Evolutionary conservation across 2,888 invertebrate species (phyloP).

Genomic region (Entomobrya multifasciata): DNA sequence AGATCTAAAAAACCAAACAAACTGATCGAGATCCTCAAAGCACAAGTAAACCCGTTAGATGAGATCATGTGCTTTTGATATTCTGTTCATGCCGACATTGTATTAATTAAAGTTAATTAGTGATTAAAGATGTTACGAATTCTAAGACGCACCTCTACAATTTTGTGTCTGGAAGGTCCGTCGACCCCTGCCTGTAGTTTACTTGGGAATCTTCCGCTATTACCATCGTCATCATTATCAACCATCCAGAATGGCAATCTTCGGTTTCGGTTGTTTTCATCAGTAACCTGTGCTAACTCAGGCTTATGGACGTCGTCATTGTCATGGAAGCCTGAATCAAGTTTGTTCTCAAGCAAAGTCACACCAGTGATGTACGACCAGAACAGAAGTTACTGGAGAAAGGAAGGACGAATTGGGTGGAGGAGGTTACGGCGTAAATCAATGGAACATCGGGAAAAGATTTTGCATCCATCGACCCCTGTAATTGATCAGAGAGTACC

Average conservation of each 20-base stretch:
- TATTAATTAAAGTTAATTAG: too few species aligned
- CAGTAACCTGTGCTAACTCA: background rate
- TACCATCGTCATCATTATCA: background rate
- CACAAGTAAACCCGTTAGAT: too few species aligned
- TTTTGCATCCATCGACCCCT: conserved; percentile 57
- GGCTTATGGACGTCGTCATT: background rate
- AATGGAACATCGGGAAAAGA: conserved; percentile 18
- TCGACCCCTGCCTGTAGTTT: too few species aligned
- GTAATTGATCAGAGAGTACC: conserved; percentile 52
- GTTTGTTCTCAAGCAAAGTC: background rate
- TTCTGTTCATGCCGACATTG: too few species aligned
- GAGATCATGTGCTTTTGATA: too few species aligned
- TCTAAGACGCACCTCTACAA: background rate
- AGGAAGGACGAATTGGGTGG: conserved; percentile 58
- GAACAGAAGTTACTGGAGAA: conserved; percentile 23
- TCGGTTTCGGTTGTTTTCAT: background rate
- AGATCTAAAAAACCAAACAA: too few species aligned
- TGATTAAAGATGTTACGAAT: conserved; percentile 12
- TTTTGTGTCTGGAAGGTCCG: background rate
- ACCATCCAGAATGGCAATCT: background rate
- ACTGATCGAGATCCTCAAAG: too few species aligned
- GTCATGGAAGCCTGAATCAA: background rate
- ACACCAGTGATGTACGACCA: conserved; percentile 3
- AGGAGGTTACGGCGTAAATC: conserved; percentile 20
- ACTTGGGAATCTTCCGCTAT: background rate